These are phyloP conservation scores for Acropternis orthonyx DNA, from an alignment of 2,797 vertebrate genomes.

Conservation along the genomic window DNA sequence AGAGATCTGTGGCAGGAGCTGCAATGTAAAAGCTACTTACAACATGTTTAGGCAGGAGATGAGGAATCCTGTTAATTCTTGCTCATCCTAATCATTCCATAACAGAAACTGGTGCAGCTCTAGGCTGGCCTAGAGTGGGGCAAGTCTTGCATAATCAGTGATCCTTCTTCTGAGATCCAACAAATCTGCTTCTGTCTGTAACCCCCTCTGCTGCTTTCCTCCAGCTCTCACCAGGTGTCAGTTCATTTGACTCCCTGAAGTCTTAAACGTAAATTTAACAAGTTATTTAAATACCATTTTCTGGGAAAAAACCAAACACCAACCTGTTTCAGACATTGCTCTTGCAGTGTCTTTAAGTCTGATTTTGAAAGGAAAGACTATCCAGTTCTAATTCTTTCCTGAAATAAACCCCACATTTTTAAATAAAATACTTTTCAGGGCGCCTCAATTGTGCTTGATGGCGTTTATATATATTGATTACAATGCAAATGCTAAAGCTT, in stretches of 20 bases:
- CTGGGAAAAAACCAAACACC: not conserved
- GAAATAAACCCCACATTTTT: not conserved
- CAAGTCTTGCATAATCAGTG: not conserved
- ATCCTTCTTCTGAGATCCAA: not conserved
- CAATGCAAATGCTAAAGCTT: not conserved
- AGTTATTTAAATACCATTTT: not conserved
- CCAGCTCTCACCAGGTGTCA: not conserved
- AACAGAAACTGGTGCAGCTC: not conserved
- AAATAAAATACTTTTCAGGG: not conserved
- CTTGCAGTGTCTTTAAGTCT: accelerated
- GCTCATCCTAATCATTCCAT: not conserved
- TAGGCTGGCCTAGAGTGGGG: not conserved
- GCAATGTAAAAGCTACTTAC: not conserved
- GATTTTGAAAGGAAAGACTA: not conserved
- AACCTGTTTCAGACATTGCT: not conserved
- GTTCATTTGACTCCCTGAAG: not conserved
- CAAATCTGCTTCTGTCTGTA: not conserved
- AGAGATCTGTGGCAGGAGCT: not conserved
- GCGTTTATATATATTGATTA: not conserved
- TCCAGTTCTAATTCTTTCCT: not conserved
- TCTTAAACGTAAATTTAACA: not conserved
- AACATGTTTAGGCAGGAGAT: not conserved
- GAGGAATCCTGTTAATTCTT: not conserved
- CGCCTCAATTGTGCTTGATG: not conserved
- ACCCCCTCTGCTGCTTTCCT: not conserved